phyloP scores from a whole-genome alignment of 1,140 invertebrate species.

The Lithobius niger region DNA sequence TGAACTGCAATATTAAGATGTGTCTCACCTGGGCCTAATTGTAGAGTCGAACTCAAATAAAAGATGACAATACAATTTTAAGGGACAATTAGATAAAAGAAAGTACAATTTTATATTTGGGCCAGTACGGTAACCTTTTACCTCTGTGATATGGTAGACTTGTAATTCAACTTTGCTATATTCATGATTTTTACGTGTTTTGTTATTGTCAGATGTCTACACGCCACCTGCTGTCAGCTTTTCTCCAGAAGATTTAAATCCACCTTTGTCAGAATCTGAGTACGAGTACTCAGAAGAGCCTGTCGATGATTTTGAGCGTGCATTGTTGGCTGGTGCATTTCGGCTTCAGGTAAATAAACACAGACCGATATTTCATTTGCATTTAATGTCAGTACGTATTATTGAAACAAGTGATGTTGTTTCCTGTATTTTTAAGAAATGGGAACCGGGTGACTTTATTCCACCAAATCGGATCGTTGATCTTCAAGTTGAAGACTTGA shows the following conservation, averaged over 20 bases:
- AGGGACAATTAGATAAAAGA: too few relatives aligned
- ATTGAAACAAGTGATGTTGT: not conserved
- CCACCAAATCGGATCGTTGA: constrained; percentile 11
- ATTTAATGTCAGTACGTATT: too few relatives aligned
- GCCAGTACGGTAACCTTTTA: too few relatives aligned
- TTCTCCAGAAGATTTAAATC: not conserved
- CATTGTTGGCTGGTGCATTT: constrained; percentile 11
- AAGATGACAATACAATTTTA: too few relatives aligned
- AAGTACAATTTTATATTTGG: too few relatives aligned
- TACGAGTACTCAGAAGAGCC: not conserved
- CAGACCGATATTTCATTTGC: too few relatives aligned
- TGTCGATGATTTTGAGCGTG: constrained; percentile 13
- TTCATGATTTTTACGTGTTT: not conserved
- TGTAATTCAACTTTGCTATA: too few relatives aligned
- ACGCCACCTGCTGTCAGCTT: not conserved
- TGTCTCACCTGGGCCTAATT: too few relatives aligned
- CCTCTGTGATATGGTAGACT: too few relatives aligned
- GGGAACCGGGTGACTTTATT: constrained; percentile 10
- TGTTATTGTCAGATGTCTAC: not conserved
- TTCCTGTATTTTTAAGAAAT: not conserved
- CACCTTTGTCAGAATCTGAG: not conserved
- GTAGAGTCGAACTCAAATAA: too few relatives aligned
- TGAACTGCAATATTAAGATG: too few relatives aligned
- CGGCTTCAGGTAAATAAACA: constrained; percentile 6
- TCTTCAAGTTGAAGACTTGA: constrained; percentile 9